Evolutionary conservation across 2,797 vertebrate genomes (phyloP), one percentile per base, ranked within the genome.

Genomic region (Microctenopoma lineatum): DNA sequence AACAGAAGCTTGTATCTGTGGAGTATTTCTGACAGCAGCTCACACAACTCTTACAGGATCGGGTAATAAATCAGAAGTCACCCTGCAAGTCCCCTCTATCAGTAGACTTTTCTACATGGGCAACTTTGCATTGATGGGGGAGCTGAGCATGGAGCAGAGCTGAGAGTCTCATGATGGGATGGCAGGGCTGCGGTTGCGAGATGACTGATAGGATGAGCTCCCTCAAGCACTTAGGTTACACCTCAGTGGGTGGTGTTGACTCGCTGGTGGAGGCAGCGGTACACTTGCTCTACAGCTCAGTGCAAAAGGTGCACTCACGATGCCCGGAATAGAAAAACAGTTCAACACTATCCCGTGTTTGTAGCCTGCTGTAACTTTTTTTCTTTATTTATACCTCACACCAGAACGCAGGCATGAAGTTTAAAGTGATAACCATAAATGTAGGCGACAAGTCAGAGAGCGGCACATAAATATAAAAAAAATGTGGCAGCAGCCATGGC

Each of bases 161-260:
- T 44, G 74, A 83, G 81, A 73, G 80, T 68, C 53, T 84, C 76
- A 78, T 84, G 82, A 85, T 87, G 82, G 80, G 82, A 84, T 84
- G 80, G 73, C 82, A 76, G 75, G 51, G 57, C 70, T 52, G 65
- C 16, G 70, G 76, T 75, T 59, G 61, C 26, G 27, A 77, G 77
- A 87, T 87, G 87, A 87, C 73, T 86, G 86, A 89, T 82, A 80
- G 81, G 73, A 87, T 65, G 79, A 84, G 77, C 68, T 87, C 83
- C 69, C 68, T 29, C 38, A 48, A 73, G 84, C 84, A 57, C 83
- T 83, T 46, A 68, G 57, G 84, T 89, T 86, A 74, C 79, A 76
- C 78, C 84, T 85, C 79, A 75, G 82, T 73, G 78, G 85, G 77
- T 53, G 77, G 59, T 61, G 78, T 71, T 64, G 84, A 83, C 79